Conservation (phyloP, 2,888 invertebrate genomes). For the Yponomeuta sedellus region DNA sequence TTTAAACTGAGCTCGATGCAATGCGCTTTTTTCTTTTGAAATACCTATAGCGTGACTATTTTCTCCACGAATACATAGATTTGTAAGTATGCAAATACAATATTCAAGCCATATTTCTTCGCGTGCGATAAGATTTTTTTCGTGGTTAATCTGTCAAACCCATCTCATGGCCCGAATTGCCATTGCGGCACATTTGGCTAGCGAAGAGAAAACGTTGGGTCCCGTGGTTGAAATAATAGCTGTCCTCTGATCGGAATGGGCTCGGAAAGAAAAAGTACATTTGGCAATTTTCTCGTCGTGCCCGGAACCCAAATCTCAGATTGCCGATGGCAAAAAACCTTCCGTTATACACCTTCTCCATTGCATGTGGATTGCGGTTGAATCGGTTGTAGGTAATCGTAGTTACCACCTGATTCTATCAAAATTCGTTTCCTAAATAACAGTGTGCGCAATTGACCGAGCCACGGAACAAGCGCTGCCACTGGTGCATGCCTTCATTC, state of each 20-base stretch:
- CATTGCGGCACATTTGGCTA: background rate
- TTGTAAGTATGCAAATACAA: too few relatives aligned
- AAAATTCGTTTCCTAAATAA: slow-evolving; percentile 14
- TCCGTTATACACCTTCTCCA: slow-evolving; percentile 38
- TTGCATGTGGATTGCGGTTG: slow-evolving; percentile 48
- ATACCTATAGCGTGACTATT: too few relatives aligned
- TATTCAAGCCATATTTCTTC: too few relatives aligned
- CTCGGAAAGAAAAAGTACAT: slow-evolving; percentile 34
- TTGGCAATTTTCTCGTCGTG: slow-evolving; percentile 45
- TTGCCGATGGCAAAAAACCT: slow-evolving; percentile 43
- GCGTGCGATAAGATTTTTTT: too few relatives aligned
- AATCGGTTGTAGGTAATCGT: slow-evolving; percentile 45
- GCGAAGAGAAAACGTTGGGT: background rate
- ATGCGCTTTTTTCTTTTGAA: too few relatives aligned
- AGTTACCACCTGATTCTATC: slow-evolving; percentile 35
- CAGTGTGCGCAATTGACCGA: slow-evolving; percentile 7
- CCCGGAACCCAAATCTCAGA: slow-evolving; percentile 33
- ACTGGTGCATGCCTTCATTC: slow-evolving; percentile 1
- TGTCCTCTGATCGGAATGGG: background rate
- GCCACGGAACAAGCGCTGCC: slow-evolving; percentile 3
- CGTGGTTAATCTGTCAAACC: slow-evolving; percentile 4
- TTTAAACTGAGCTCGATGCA: too few relatives aligned
- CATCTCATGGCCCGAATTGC: slow-evolving; percentile 39
- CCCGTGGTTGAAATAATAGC: background rate
- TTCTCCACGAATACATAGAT: too few relatives aligned